Base-by-base conservation (phyloP, 2,797 vertebrate species). In the Pangasius macronema region DNA sequence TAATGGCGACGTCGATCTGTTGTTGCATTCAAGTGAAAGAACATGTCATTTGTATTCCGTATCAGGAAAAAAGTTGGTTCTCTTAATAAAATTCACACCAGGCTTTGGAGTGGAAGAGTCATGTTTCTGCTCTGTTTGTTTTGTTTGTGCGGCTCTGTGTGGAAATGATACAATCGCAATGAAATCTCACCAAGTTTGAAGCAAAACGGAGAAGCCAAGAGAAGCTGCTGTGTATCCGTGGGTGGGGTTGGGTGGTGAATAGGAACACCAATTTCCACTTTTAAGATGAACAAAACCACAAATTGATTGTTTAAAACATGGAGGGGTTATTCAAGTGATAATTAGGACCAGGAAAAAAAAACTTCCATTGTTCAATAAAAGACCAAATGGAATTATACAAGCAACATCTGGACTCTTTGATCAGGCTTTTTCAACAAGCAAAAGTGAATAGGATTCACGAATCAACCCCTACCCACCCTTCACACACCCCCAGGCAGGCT, bases 391-490 rank as follows among this genome's bases (percentile, higher is more conserved):
- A 84, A 88, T 87, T 81, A 83, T 77, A 79, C 68, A 72, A 55
- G 79, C 85, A 90, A 89, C 89, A 90, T 87, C 88, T 87, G 88
- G 76, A 86, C 68, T 70, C 72, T 85, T 92, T 92, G 91, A 92
- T 73, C 91, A 91, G 92, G 87, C 67, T 82, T 85, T 83, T 89
- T 85, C 49, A 82, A 86, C 59, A 22, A 87, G 75, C 51, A 90
- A 90, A 93, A 94, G 91, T 91, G 92, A 93, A 93, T 92, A 53
- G 91, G 84, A 89, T 88, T 90, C 87, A 91, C 18, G 57, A 85
- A 81, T 61, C 90, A 70, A 88, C 65, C 88, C 92, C 93, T 92
- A 13, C 46, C 81, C 27, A 82, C 27, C 18, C 81, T 61, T 65
- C 42, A 65, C n/a, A 46, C 86, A 46, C 92, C 95, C 93, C 85